phyloP scores from a whole-genome alignment of 2,113 vertebrate species.

The Sialia sialis region DNA sequence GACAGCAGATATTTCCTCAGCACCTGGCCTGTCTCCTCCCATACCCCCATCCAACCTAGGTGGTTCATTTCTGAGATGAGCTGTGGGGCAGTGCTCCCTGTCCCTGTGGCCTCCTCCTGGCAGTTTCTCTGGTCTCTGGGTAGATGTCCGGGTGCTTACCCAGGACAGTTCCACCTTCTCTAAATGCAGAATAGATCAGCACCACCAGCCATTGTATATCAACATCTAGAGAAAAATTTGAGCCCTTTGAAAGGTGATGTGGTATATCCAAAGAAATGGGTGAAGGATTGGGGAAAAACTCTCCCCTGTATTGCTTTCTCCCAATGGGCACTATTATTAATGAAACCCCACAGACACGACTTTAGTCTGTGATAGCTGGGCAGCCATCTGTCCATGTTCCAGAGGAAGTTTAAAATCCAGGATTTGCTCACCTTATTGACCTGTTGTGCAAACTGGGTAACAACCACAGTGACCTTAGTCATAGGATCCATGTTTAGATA shows the following conservation, averaged over 20 bases:
- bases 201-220: neutral
- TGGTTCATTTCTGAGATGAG: neutral
- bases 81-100: neutral
- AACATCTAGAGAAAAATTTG: neutral
- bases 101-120: neutral
- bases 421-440: neutral
- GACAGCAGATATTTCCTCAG: neutral
- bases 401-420: neutral
- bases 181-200: neutral
- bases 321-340: neutral
- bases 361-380: neutral
- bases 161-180: neutral
- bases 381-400: neutral
- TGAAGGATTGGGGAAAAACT: neutral
- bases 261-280: neutral
- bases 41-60: neutral
- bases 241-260: neutral
- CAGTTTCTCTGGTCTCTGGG: neutral
- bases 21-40: neutral
- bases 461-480: neutral
- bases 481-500: neutral
- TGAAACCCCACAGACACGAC: neutral
- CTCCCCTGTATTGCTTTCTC: neutral
- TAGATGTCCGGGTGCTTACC: neutral
- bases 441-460: neutral